Conservation (phyloP, 2,113 vertebrate species). For the Colius striatus region DNA sequence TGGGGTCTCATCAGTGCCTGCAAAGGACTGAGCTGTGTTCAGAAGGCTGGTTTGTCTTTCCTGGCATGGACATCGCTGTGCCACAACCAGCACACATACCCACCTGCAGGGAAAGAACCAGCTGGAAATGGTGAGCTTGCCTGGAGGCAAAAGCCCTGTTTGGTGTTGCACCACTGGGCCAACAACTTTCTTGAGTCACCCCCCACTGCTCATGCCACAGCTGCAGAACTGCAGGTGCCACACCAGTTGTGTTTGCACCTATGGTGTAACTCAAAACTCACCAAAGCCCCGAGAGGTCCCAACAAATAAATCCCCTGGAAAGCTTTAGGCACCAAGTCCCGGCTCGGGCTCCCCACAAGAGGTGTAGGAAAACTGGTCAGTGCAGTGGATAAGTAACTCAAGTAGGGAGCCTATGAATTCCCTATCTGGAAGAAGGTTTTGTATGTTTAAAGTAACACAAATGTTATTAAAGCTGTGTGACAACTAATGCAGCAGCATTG, state of each 20-base stretch:
- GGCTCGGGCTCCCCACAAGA: not conserved
- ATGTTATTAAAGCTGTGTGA: not conserved
- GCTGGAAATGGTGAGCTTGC: not conserved
- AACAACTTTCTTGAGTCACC: not conserved
- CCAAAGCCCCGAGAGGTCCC: accelerated
- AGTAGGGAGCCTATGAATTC: not conserved
- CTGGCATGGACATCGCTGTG: not conserved
- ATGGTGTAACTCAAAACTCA: not conserved
- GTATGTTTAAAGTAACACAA: not conserved
- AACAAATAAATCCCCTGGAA: not conserved
- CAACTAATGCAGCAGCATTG: not conserved
- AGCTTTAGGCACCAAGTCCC: not conserved
- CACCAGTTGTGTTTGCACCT: accelerated
- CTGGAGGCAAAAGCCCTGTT: not conserved
- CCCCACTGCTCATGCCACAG: not conserved
- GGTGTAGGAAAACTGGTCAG: not conserved
- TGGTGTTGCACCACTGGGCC: accelerated
- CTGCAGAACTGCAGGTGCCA: not conserved
- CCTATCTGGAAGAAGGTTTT: not conserved
- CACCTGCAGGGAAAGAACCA: not conserved
- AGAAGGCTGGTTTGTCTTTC: not conserved
- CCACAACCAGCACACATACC: accelerated
- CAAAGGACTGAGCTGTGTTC: not conserved
- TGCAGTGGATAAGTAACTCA: not conserved
- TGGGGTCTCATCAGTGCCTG: not conserved